Base-by-base conservation (phyloP, 2,888 invertebrate genomes). In the Bombylius major region DNA sequence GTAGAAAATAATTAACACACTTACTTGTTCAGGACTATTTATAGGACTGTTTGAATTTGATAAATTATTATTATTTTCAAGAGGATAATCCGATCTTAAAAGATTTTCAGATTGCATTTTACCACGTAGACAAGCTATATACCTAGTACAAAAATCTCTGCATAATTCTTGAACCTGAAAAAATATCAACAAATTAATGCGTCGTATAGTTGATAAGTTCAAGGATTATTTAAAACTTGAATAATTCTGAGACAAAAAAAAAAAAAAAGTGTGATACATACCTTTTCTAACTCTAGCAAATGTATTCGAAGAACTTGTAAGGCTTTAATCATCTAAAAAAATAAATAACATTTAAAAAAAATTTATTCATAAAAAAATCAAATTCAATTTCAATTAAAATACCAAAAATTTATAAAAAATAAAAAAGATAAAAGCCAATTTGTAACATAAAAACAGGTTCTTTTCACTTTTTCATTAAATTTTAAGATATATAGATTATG, bases 251-350 rank as follows among this genome's bases (percentile, higher is more conserved):
- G 23, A 23, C 23, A 23, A 23, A 23, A 23, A 1, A 23, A 23
- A 23, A 23, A 23, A 2, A 23, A 23, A 2, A 2, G 3, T 23
- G 23, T n/a, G 23, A 23, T 45, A 34, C 36, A 47, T 55, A 62
- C 63, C 74, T 95, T 95, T 75, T 94, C 92, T 70, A 95, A 75
- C 72, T 95, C 95, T 63, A 95, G 75, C 51, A 95, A 79, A 73
- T 95, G 94, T 71, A 95, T 95, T 67, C 94, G 79, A 61, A 95
- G 77, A 60, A 95, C 94, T 80, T 94, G 90, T 67, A 91, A 86
- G 54, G 87, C 86, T 76, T 87, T 87, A 62, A 89, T 84, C 88
- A 89, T 88, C 87, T 88, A 73, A 32, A 67, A 67, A 61, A 56
- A 2, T 9, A 44, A 44, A 9, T 5, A 13, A 44, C 1, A 44